A percentile compares a stretch with the other conserved stretches of the same genome.
phyloP scores from a whole-genome alignment of 1,140 invertebrate species.

The Apis cerana region DNA sequence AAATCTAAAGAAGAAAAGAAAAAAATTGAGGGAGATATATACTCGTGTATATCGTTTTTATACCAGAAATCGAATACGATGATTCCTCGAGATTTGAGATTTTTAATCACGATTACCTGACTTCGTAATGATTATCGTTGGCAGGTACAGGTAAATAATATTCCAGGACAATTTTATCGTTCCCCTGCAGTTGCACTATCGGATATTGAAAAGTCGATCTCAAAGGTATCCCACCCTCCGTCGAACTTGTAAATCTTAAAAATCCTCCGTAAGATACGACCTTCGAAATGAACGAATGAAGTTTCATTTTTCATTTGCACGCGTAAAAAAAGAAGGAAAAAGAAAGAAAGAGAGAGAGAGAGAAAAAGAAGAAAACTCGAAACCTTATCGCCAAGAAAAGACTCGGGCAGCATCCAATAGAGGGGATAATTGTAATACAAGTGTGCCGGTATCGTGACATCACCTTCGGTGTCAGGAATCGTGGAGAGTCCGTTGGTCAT shows the following conservation, averaged over 20 bases:
- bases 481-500: conserved; percentile 84
- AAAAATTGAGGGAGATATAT: neutral
- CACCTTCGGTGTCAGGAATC: conserved; percentile 85
- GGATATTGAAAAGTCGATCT: conserved; percentile 88
- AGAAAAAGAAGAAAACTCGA: too few species aligned
- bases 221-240: conserved; percentile 83
- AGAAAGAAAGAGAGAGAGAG: too few species aligned
- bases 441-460: conserved; percentile 86
- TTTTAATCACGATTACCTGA: conserved; percentile 79
- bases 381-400: conserved; percentile 91
- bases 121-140: conserved; percentile 82
- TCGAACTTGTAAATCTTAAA: conserved; percentile 89
- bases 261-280: conserved; percentile 96
- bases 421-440: conserved; percentile 88
- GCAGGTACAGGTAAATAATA: conserved; percentile 83
- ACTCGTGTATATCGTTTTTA: too few species aligned
- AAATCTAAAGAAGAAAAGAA: conserved; percentile 73
- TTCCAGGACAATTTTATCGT: conserved; percentile 88
- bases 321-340: too few species aligned
- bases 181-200: conserved; percentile 91
- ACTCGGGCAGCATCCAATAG: conserved; percentile 92
- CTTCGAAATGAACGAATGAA: conserved; percentile 70
- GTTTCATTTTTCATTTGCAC: too few species aligned
- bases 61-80: too few species aligned
- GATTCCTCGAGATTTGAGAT: too few species aligned